Evolutionary conservation across 2,797 vertebrate genomes (phyloP), one percentile per base, ranked within the genome.

Genomic region (Sus cebifrons): DNA sequence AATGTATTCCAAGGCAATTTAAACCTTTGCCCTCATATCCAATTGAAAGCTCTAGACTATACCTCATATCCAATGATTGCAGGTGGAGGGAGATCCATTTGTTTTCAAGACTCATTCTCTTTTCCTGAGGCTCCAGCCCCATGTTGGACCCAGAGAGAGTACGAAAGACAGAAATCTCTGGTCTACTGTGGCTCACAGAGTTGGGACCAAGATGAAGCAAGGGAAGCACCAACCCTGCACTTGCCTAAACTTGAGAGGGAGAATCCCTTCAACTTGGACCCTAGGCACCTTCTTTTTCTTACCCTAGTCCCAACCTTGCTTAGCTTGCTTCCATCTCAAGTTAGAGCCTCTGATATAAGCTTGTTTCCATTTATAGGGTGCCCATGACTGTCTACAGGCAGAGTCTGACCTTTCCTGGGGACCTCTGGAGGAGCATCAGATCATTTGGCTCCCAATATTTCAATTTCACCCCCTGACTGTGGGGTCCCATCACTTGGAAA

Each of bases 111-210:
- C 17, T 68, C 25, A 36, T 29, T 54, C n/a, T 83, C 32, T 23
- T 25, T 77, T 21, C n/a, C 49, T 58, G 40, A 90, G 70, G 13
- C 36, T 86, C 40, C 58, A 32, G 60, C 3, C 12, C 23, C 75
- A 5, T 25, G 9, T 3, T 40, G 27, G 95, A 97, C 92, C 92
- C 97, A 73, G 60, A 68, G 52, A 60, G 1, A 40, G 14, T 9
- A 15, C 0, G 6, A 86, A 29, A 81, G 10, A 23, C 1, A 65
- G 40, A 85, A 87, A 29, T 29, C 25, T 86, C 25, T 27, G 13
- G 21, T 32, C 15, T 54, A 40, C 58, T 89, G 44, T 60, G 36
- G 60, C n/a, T 92, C 49, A 56, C n/a, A 73, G 12, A 18, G 17
- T 40, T 10, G 56, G 40, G 44, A 75, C 71, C 36, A 77, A 84